Evolutionary conservation across 2,888 invertebrate species (phyloP).

Genomic region (Octonoba sinensis): DNA sequence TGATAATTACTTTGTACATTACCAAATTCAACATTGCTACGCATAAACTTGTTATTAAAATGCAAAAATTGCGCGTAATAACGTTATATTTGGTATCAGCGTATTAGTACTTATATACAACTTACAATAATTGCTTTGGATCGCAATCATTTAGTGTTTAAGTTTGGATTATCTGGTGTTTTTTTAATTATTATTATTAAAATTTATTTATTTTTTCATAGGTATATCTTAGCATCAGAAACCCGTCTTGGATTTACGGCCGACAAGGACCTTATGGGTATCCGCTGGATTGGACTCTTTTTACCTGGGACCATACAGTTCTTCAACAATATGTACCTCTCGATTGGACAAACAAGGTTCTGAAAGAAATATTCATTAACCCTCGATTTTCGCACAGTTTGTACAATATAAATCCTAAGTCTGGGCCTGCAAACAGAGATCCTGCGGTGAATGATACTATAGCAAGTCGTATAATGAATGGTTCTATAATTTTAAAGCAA

Average conservation of each 20-base stretch:
- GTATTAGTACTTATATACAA: too few relatives aligned
- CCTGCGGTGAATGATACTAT: slow-evolving; percentile 71
- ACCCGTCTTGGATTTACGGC: slow-evolving; percentile 27
- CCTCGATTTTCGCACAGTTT: slow-evolving; percentile 69
- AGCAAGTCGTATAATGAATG: slow-evolving; percentile 71
- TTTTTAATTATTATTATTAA: slow-evolving; percentile 11
- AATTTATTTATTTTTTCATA: neutral
- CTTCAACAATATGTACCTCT: neutral
- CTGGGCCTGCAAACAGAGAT: slow-evolving; percentile 68
- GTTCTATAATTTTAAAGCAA: slow-evolving; percentile 69
- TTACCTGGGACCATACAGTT: slow-evolving; percentile 18
- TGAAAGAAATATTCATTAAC: slow-evolving; percentile 66
- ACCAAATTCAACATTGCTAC: too few relatives aligned
- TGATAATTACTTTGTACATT: too few relatives aligned
- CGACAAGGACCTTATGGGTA: slow-evolving; percentile 33
- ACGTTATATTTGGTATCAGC: too few relatives aligned
- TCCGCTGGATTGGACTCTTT: slow-evolving; percentile 17
- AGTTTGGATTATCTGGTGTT: neutral
- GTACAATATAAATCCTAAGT: slow-evolving; percentile 71
- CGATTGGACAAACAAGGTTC: neutral
- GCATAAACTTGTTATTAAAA: too few relatives aligned
- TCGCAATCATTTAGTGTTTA: neutral
- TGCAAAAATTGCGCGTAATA: too few relatives aligned
- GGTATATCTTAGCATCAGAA: slow-evolving; percentile 41
- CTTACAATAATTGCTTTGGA: too few relatives aligned